These are phyloP conservation scores for Temnothorax ravouxi DNA, from an alignment of 2,888 invertebrate species.

Conservation along the genomic window DNA sequence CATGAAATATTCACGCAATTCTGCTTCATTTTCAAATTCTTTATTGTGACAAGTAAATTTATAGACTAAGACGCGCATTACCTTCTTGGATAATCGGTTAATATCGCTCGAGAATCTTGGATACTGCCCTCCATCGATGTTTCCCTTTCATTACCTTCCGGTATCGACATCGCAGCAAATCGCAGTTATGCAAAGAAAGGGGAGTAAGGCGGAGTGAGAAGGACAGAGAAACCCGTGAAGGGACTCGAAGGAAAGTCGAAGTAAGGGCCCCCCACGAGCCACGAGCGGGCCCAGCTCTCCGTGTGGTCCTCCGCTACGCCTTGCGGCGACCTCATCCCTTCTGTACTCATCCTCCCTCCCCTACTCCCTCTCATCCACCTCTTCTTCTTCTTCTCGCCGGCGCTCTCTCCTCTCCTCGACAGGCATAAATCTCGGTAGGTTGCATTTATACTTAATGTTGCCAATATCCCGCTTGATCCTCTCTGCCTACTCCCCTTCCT, in stretches of 20 bases:
- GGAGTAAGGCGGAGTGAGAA: constrained; percentile 41
- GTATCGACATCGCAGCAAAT: constrained; percentile 61
- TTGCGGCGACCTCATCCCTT: constrained; percentile 84
- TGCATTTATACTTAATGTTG: constrained; percentile 84
- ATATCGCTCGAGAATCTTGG: constrained; percentile 27
- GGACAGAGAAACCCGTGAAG: constrained; percentile 51
- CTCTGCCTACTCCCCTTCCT: constrained; percentile 57
- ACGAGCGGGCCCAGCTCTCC: constrained; percentile 79
- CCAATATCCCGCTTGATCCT: constrained; percentile 83
- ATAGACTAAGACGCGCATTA: neutral
- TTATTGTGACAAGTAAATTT: neutral
- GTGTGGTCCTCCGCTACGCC: constrained; percentile 83
- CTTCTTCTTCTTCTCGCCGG: constrained; percentile 68
- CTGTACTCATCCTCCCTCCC: constrained; percentile 71
- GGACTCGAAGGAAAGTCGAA: constrained; percentile 77
- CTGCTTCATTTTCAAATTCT: neutral
- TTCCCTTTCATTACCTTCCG: constrained; percentile 21
- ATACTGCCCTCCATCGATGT: constrained; percentile 2
- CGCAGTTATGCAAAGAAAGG: constrained; percentile 55
- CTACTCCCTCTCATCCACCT: constrained; percentile 57
- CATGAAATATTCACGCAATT: constrained; percentile 6
- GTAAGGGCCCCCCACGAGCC: constrained; percentile 83
- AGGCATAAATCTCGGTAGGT: constrained; percentile 82
- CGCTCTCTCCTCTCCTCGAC: constrained; percentile 69
- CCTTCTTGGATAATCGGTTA: constrained; percentile 16